Evolutionary conservation across 1,140 invertebrate genomes (phyloP).

Genomic region (Drosophila yakuba): DNA sequence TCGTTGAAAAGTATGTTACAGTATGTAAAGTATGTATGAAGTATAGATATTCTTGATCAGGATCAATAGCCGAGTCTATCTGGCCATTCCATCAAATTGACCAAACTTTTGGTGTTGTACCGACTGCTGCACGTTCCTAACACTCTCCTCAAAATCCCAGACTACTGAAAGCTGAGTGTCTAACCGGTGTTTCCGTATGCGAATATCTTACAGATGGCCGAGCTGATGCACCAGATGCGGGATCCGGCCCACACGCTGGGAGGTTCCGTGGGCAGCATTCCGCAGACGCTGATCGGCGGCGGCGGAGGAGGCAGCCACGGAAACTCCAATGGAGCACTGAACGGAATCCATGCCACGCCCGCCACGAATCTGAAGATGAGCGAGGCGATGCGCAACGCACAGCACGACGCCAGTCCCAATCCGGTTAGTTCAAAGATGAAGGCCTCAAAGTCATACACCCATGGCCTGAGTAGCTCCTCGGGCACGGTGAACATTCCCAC

Average conservation of each 20-base stretch:
- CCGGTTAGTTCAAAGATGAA: conserved; percentile 80
- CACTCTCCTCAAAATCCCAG: conserved; percentile 2
- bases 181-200: conserved; percentile 1
- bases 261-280: conserved; percentile 83
- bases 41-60: too few species aligned
- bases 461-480: conserved; percentile 80
- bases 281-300: conserved; percentile 75
- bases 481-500: conserved; percentile 83
- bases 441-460: conserved; percentile 83
- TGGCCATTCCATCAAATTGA: conserved; percentile 14
- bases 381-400: conserved; percentile 75
- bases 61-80: too few species aligned
- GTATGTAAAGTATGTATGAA: too few species aligned
- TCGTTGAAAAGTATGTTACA: too few species aligned
- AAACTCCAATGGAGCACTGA: conserved; percentile 53
- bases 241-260: conserved; percentile 83
- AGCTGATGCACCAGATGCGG: conserved; percentile 84
- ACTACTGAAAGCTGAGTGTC: conserved; percentile 9
- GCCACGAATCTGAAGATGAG: conserved; percentile 81
- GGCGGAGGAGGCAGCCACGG: conserved; percentile 40
- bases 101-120: conserved; percentile 28
- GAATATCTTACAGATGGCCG: conserved; percentile 73
- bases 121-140: conserved; percentile 42
- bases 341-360: conserved; percentile 76
- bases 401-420: conserved; percentile 83